A percentile compares a stretch with the other conserved stretches of the same genome.
phyloP scores from a whole-genome alignment of 2,888 invertebrate genomes.

The Napeogenes sylphis region DNA sequence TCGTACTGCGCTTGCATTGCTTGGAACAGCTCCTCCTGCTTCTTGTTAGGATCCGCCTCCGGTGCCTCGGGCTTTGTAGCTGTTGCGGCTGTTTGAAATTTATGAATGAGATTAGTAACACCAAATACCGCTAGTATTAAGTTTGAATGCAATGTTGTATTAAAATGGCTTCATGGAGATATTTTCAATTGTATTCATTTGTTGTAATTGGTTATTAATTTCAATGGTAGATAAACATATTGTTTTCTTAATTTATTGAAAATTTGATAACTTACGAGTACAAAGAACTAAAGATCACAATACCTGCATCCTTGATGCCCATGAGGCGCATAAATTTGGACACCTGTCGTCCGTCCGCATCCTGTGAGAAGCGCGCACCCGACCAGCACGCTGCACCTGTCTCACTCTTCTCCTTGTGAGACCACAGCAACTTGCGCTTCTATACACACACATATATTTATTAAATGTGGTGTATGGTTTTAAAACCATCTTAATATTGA shows the following conservation, averaged over 20 bases:
- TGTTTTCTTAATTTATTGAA: no score
- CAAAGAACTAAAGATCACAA: no score
- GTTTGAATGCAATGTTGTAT: no score
- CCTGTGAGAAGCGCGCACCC: constrained; percentile 91
- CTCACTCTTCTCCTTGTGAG: constrained; percentile 81
- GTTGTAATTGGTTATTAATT: no score
- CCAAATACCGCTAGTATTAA: no score
- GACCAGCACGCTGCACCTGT: constrained; percentile 83
- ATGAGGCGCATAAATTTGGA: constrained; percentile 97
- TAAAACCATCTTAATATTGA: not conserved
- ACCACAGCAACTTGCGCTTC: constrained; percentile 95
- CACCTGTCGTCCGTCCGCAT: constrained; percentile 93
- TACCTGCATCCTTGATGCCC: constrained; percentile 88
- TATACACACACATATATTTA: constrained; percentile 74
- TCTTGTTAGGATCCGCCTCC: constrained; percentile 79
- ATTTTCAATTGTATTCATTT: no score
- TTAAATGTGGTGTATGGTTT: not conserved
- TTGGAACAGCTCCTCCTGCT: constrained; percentile 91
- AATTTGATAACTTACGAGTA: no score
- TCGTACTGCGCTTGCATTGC: constrained; percentile 98
- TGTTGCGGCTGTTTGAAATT: constrained; percentile 38
- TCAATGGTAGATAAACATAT: no score
- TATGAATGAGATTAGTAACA: no score
- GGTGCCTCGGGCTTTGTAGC: constrained; percentile 57
- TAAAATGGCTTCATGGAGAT: no score